phyloP scores from a whole-genome alignment of 2,797 vertebrate genomes.

The Enteromius viviparus region DNA sequence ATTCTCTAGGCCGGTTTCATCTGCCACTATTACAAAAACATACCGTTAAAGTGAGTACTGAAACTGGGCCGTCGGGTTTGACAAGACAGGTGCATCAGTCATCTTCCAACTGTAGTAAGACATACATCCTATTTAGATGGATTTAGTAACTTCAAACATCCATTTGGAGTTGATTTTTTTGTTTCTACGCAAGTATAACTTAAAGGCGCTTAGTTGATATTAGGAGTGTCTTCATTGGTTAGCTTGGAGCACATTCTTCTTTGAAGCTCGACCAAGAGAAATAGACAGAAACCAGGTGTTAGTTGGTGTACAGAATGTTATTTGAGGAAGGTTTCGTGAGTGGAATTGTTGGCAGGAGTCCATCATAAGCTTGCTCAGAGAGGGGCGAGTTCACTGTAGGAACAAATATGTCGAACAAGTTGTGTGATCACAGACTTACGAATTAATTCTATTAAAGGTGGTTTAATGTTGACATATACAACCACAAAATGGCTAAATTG shows the following conservation, averaged over 20 bases:
- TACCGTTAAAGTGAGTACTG: background rate
- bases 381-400: background rate
- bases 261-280: conserved; percentile 28
- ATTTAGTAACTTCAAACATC: background rate
- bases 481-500: conserved; percentile 25
- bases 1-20: conserved; percentile 12
- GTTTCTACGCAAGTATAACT: background rate
- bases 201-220: background rate
- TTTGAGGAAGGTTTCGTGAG: conserved; percentile 49
- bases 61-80: conserved; percentile 23
- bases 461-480: conserved; percentile 49
- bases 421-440: conserved; percentile 5
- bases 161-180: background rate
- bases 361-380: conserved; percentile 34
- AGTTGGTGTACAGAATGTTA: conserved; percentile 52
- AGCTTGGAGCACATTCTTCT: conserved; percentile 49
- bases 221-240: conserved; percentile 25
- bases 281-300: conserved; percentile 49
- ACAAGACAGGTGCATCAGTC: background rate
- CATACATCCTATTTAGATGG: background rate
- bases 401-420: conserved; percentile 9
- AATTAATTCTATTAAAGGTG: conserved; percentile 30
- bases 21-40: background rate
- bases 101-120: background rate
- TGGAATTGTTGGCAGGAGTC: conserved; percentile 52